phyloP scores from a whole-genome alignment of 2,888 invertebrate species.

The Caenorhabditis sulstoni region DNA sequence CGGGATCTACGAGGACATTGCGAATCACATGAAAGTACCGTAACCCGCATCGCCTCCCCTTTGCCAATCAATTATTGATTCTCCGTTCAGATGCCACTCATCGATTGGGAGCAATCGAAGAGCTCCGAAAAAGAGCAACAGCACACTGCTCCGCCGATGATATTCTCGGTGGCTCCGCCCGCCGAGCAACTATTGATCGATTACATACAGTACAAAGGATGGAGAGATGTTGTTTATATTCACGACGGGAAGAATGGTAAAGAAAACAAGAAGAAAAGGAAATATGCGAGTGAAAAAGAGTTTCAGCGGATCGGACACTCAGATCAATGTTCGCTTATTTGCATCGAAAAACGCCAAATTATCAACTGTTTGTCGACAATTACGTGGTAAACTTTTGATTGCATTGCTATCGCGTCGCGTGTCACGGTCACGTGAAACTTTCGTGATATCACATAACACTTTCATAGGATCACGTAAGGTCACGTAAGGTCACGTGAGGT shows the following conservation, averaged over 20 bases:
- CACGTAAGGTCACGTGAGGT: too few relatives aligned
- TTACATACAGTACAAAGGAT: constrained; percentile 71
- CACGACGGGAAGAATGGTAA: constrained; percentile 73
- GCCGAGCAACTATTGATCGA: constrained; percentile 67
- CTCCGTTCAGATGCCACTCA: constrained; percentile 64
- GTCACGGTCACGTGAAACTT: too few relatives aligned
- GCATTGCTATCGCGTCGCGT: too few relatives aligned
- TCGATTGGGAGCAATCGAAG: constrained; percentile 58
- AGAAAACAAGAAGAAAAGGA: too few relatives aligned
- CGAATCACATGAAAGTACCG: constrained; percentile 68
- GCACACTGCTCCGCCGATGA: constrained; percentile 62
- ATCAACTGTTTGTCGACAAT: constrained; percentile 67
- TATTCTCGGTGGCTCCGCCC: constrained; percentile 67
- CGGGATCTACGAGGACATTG: constrained; percentile 66
- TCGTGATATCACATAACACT: too few relatives aligned
- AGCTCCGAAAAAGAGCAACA: neutral
- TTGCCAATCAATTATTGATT: neutral
- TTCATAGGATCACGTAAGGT: too few relatives aligned
- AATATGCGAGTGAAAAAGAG: too few relatives aligned
- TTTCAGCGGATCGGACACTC: constrained; percentile 66
- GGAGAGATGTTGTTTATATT: constrained; percentile 69
- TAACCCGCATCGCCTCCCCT: neutral
- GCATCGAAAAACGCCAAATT: constrained; percentile 60
- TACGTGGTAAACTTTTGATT: constrained; percentile 59
- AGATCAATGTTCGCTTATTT: constrained; percentile 67